Evolutionary conservation across 2,888 invertebrate genomes (phyloP).

Genomic region (Calliscelio sp.): DNA sequence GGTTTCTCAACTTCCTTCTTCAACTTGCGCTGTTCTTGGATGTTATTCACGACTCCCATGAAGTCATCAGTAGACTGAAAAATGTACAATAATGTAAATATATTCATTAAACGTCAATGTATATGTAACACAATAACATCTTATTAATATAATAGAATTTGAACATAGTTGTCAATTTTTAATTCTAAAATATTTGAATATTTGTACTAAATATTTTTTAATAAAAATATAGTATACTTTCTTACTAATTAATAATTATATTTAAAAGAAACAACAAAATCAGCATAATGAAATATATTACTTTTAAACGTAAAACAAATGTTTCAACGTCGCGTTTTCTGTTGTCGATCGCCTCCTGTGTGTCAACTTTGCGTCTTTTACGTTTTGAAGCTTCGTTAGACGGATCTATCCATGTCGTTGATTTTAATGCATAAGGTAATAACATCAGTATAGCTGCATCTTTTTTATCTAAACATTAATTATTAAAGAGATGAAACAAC

Average conservation of each 20-base stretch:
- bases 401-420: not conserved
- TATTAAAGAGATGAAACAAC: not conserved
- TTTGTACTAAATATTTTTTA: too few species aligned
- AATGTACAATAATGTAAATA: too few species aligned
- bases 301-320: not conserved
- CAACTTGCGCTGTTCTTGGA: too few species aligned
- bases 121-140: too few species aligned
- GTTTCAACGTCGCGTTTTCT: not conserved
- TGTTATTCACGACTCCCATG: too few species aligned
- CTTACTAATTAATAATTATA: too few species aligned
- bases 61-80: not conserved
- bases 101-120: too few species aligned
- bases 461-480: conserved; percentile 18
- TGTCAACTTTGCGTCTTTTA: conserved; percentile 4
- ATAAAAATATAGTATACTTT: too few species aligned
- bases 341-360: not conserved
- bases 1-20: not conserved
- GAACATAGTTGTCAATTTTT: too few species aligned
- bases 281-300: not conserved
- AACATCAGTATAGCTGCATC: conserved; percentile 24
- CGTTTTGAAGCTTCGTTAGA: not conserved
- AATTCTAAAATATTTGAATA: too few species aligned
- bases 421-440: conserved; percentile 15
- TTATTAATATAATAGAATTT: too few species aligned
- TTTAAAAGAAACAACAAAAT: not conserved